A percentile compares a stretch with the other conserved stretches of the same genome.
phyloP scores from a whole-genome alignment of 2,113 vertebrate species.

The Carollia perspicillata region DNA sequence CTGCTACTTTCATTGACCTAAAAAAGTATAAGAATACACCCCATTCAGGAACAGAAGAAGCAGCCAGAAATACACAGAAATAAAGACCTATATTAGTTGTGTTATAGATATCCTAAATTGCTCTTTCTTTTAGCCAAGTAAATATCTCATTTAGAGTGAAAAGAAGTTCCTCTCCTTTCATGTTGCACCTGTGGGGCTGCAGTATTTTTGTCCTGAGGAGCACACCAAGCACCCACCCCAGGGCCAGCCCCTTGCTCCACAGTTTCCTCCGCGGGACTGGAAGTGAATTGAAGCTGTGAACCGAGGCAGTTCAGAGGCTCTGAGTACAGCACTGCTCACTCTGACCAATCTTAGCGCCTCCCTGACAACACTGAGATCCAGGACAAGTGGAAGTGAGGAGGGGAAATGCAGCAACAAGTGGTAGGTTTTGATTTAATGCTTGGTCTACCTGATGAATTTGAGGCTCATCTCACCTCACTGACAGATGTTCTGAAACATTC shows the following conservation, averaged over 20 bases:
- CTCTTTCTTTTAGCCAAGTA: neutral
- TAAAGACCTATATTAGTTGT: neutral
- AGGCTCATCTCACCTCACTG: neutral
- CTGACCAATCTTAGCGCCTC: neutral
- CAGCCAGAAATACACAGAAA: neutral
- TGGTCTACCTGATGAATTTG: neutral
- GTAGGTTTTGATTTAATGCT: neutral
- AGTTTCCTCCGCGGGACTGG: neutral
- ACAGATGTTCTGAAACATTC: neutral
- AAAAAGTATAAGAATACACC: neutral
- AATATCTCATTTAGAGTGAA: neutral
- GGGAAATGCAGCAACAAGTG: neutral
- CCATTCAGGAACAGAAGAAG: neutral
- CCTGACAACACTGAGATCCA: neutral
- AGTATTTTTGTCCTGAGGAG: neutral
- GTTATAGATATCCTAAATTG: neutral
- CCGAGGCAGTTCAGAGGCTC: neutral
- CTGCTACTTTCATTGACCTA: neutral
- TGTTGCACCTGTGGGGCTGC: neutral
- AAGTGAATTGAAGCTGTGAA: neutral
- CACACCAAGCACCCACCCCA: neutral
- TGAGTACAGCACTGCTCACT: neutral
- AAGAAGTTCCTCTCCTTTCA: neutral
- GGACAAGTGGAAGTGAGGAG: neutral
- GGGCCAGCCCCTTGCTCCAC: neutral